phyloP scores from a whole-genome alignment of 2,888 invertebrate species.

The Ornithoptera alexandrae region DNA sequence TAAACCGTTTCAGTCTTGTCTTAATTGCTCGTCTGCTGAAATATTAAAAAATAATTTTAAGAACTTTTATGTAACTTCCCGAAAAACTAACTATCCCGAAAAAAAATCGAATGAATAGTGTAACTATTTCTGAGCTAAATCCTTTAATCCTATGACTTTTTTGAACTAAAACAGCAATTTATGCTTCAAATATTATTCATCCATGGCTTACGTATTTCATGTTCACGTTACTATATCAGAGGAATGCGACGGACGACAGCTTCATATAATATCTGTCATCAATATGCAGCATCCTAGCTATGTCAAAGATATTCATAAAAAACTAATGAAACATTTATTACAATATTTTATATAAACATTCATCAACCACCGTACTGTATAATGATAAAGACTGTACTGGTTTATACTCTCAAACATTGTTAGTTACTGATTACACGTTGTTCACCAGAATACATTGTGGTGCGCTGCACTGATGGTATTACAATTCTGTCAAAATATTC shows the following conservation, averaged over 20 bases:
- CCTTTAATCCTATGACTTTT: conserved; percentile 5
- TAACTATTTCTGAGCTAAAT: conserved; percentile 1
- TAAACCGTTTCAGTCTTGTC: neutral
- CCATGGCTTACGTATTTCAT: conserved; percentile 33
- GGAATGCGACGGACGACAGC: conserved; percentile 18
- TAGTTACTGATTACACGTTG: neutral
- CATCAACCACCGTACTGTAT: neutral
- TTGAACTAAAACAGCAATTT: conserved; percentile 17
- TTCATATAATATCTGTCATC: conserved; percentile 24
- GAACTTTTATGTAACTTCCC: neutral
- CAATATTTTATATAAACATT: neutral
- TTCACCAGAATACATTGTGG: too few relatives aligned
- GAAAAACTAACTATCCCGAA: conserved; percentile 1
- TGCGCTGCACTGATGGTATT: too few relatives aligned
- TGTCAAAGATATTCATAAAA: neutral
- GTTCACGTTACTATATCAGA: conserved; percentile 33
- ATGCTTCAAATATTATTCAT: conserved; percentile 37
- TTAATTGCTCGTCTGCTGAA: neutral
- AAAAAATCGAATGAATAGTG: conserved; percentile 4
- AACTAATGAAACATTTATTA: neutral
- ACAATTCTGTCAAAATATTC: too few relatives aligned
- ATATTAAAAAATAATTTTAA: neutral
- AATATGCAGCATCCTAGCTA: conserved; percentile 21
- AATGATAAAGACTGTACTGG: neutral
- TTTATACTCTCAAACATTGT: neutral